Base-by-base conservation (phyloP, 2,888 invertebrate species). In the Caenorhabditis uteleia region DNA sequence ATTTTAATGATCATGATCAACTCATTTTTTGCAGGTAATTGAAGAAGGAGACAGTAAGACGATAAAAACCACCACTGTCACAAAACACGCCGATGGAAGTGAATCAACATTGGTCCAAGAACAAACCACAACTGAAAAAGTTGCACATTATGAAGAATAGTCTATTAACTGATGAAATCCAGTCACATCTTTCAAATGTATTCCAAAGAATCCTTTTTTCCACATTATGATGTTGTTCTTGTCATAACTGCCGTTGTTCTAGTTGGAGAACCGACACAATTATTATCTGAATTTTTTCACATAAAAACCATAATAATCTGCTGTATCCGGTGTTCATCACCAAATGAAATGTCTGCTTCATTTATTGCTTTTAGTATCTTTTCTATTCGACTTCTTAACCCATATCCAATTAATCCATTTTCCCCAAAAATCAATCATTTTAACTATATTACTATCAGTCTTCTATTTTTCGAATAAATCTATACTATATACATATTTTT, bases 71-170 rank as follows among this genome's bases (percentile, higher is more conserved):
- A 69, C 69, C 7, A 69, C 69, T 3, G 51, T 69, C 12, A 72
- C 69, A 0, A 67, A 67, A 31, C 72, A 72, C 34, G 56, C 64
- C 1, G 72, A 72, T 47, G 72, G 69, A 33, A 55, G 47, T 14
- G 72, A 72, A 26, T 58, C 64, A 1, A 69, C 64, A 3, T 18
- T 67, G 25, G 57, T 72, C 8, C 72, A 72, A 36, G 69, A 72
- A 44, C 54, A 72, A 36, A 60, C 69, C 29, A 58, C 49, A 7
- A 60, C 49, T 8, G 56, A 67, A 25, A 59, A 46, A 1, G 36
- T 51, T 46, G 51, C 48, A 14, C 33, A 36, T 6, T 18, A 18
- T 7, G 40, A 57, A 25, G 53, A 64, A 33, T 57, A 53, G 27
- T 25, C 21, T 0, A 27, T 33, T 7, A 40, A 23, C 25, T 8